phyloP scores from a whole-genome alignment of 1,140 invertebrate species.

The Dendroctonus ponderosae region DNA sequence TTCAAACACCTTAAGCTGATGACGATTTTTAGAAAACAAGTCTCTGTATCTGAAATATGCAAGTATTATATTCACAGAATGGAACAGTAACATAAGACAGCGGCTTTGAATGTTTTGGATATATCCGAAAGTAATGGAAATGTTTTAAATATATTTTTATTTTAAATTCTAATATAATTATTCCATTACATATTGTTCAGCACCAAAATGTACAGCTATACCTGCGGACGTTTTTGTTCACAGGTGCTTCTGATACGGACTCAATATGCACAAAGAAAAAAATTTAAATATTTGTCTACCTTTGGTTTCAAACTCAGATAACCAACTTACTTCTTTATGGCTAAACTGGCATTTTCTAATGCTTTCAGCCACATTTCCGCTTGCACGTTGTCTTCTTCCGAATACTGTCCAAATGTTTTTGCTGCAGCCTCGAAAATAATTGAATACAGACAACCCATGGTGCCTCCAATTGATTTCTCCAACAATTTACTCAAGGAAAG shows the following conservation, averaged over 20 bases:
- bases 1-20: too few species aligned
- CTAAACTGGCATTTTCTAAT: conserved; percentile 31
- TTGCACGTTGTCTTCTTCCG: conserved; percentile 35
- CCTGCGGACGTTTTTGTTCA: too few species aligned
- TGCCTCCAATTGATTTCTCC: conserved; percentile 41
- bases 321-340: conserved; percentile 15
- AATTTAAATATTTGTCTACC: neutral
- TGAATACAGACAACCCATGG: conserved; percentile 44
- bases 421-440: conserved; percentile 47
- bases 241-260: too few species aligned
- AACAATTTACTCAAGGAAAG: conserved; percentile 42
- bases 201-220: neutral
- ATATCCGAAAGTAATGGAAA: too few species aligned
- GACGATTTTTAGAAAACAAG: too few species aligned
- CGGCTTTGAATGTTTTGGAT: too few species aligned
- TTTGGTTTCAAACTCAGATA: neutral
- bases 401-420: conserved; percentile 36
- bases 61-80: too few species aligned
- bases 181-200: too few species aligned
- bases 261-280: neutral
- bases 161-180: too few species aligned
- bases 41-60: too few species aligned
- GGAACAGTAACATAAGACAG: too few species aligned
- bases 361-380: conserved; percentile 40
- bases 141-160: too few species aligned